phyloP scores from a whole-genome alignment of 1,140 invertebrate genomes.

The Triops longicaudatus region DNA sequence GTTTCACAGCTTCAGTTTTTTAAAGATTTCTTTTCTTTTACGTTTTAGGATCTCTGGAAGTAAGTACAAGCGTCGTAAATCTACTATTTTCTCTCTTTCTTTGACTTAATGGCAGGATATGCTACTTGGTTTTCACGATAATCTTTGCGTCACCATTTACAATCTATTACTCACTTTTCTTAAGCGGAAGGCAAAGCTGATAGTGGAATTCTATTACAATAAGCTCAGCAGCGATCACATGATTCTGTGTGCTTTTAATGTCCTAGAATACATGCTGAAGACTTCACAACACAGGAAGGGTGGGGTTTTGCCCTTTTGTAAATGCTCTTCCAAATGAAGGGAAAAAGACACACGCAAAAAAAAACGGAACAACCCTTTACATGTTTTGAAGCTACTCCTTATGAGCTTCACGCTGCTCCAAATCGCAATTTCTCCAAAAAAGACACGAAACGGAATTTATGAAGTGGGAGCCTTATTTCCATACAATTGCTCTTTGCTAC shows the following conservation, averaged over 20 bases:
- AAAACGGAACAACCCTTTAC: background rate
- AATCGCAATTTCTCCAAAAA: background rate
- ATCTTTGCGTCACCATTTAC: too few species aligned
- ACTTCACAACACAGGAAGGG: background rate
- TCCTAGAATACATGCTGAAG: background rate
- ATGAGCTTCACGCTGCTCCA: background rate
- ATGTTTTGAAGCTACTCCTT: background rate
- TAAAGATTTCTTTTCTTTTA: too few species aligned
- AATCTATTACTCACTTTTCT: too few species aligned
- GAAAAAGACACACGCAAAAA: background rate
- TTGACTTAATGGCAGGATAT: too few species aligned
- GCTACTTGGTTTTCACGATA: too few species aligned
- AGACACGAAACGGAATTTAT: background rate
- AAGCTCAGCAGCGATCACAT: background rate
- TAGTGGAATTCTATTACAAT: background rate
- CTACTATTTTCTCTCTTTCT: too few species aligned
- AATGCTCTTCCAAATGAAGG: background rate
- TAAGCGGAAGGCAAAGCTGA: too few species aligned
- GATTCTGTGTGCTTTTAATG: background rate
- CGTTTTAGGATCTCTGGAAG: too few species aligned
- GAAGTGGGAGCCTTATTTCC: background rate
- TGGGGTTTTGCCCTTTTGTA: background rate
- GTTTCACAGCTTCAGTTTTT: too few species aligned
- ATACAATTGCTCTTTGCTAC: background rate
- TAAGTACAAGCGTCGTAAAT: too few species aligned